phyloP scores from a whole-genome alignment of 2,113 vertebrate species.

The Artemisiospiza belli region DNA sequence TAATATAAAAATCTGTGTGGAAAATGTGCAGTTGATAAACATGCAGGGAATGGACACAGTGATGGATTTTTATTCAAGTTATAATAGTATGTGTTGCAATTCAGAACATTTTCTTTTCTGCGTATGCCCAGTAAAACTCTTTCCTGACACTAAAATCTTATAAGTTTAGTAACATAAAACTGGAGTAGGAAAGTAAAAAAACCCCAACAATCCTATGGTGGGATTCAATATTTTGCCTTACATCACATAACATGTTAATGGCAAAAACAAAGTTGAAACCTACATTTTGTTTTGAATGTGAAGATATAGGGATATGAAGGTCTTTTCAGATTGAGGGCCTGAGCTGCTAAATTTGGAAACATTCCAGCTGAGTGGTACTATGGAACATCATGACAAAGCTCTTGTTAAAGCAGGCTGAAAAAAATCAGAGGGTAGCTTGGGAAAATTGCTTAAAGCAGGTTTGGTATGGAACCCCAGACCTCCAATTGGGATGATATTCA shows the following conservation, averaged over 20 bases:
- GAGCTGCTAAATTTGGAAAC: not conserved
- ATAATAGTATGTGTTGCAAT: not conserved
- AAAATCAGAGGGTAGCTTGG: not conserved
- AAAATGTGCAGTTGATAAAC: not conserved
- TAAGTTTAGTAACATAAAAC: not conserved
- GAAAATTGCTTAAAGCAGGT: not conserved
- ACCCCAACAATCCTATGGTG: not conserved
- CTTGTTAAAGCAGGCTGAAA: not conserved
- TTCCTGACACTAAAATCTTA: not conserved
- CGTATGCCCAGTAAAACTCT: not conserved
- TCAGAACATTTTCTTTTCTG: not conserved
- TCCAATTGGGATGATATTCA: not conserved
- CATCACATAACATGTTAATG: not conserved
- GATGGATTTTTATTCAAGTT: not conserved
- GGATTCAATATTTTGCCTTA: not conserved
- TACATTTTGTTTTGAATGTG: not conserved
- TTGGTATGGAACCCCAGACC: not conserved
- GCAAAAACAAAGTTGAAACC: not conserved
- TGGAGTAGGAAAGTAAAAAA: not conserved
- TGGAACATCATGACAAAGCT: not conserved
- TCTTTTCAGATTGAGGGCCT: not conserved
- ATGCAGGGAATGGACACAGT: not conserved
- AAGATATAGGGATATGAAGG: not conserved
- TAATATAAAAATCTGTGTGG: not conserved
- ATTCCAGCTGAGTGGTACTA: not conserved